Evolutionary conservation across 2,797 vertebrate species (phyloP), one percentile per base, ranked within the genome.

Genomic region (Caiman crocodilus): DNA sequence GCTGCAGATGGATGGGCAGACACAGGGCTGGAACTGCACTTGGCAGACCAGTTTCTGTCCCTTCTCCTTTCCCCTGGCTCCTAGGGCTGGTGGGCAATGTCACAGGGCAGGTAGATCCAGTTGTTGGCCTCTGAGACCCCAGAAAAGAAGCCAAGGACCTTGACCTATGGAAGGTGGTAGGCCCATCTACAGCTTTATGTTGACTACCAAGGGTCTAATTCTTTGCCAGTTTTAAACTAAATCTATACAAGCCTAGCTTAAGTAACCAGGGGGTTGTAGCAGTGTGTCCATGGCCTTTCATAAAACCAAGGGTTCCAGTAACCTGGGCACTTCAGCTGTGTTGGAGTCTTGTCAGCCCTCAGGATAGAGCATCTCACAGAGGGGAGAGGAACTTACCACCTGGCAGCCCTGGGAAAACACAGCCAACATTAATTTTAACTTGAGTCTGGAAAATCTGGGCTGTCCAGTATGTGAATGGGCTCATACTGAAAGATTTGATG

Each of bases 391-490:
- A 50, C 42, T 50, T 50, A 50, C 42, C 42, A 50, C 42, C 42
- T 50, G 35, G 21, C 20, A 35, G 69, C 42, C 69, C 69, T 35
- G 25, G 69, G 69, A 50, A 71, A 71, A 42, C 23, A 25, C 35
- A 25, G 35, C 14, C 69, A 25, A 25, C 67, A 20, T 71, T 42
- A 42, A 71, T 50, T 71, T 42, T 71, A 7, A 35, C 21, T 23
- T 20, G 67, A 42, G 32, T 15, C 42, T 32, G 67, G 6, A 42
- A 25, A 71, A 25, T 71, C 67, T 35, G 32, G 13, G 23, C 67
- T 71, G 21, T 6, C 21, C 42, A 35, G 32, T 8, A 12, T 0
- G 0, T 57, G 16, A 56, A 60, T 78, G 74, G 0, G 0, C 71
- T 69, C 32, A 17, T 42, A 56, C 1, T 64, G 75, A 26, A 90